These are phyloP conservation scores for Nyctibius bracteatus DNA, from an alignment of 2,113 vertebrate species.

Conservation along the genomic window DNA sequence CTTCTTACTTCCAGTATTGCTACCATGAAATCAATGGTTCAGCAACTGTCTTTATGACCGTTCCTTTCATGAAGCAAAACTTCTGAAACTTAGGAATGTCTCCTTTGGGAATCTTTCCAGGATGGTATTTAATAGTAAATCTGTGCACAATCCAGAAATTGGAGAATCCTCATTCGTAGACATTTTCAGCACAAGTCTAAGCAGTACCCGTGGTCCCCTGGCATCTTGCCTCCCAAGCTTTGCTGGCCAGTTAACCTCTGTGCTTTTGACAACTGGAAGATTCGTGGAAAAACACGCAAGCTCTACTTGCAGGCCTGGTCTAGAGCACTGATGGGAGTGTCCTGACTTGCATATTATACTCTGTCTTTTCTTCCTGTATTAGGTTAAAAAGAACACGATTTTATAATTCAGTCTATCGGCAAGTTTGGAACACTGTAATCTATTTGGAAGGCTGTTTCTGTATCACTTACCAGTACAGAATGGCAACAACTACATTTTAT, in stretches of 20 bases:
- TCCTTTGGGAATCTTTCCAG: background rate
- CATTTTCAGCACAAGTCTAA: background rate
- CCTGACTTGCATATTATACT: background rate
- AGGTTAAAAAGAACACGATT: background rate
- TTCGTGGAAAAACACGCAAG: background rate
- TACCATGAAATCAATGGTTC: fast-evolving
- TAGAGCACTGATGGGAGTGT: background rate
- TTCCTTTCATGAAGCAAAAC: background rate
- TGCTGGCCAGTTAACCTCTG: background rate
- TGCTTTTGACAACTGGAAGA: background rate
- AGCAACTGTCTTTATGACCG: background rate
- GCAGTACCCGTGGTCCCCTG: background rate
- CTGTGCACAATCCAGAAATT: background rate
- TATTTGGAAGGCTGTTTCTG: background rate
- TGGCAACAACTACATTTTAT: background rate
- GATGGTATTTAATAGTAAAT: background rate
- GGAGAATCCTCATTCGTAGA: background rate
- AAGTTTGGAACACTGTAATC: background rate
- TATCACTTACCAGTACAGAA: background rate
- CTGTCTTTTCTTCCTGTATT: background rate
- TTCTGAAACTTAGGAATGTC: background rate
- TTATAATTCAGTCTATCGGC: background rate
- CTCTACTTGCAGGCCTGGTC: background rate
- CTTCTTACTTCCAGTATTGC: background rate
- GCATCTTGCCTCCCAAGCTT: background rate